These are phyloP conservation scores for Siphamia tubifer DNA, from an alignment of 2,113 vertebrate species.

Conservation along the genomic window DNA sequence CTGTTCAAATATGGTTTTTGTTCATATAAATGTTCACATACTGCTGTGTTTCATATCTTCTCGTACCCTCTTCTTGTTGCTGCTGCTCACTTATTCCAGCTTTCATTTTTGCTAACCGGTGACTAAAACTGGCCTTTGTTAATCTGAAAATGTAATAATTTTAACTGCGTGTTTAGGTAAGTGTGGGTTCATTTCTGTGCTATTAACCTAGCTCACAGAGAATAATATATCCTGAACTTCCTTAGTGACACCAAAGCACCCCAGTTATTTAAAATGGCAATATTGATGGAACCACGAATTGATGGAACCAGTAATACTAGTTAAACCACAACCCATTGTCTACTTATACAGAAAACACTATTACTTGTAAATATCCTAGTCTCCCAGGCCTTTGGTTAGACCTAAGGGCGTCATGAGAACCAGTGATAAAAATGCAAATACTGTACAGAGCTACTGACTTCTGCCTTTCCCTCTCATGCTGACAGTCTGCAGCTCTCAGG, in stretches of 20 bases:
- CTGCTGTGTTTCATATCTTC: slow-evolving; percentile 1
- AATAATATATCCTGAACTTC: not conserved
- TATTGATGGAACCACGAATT: too few relatives aligned
- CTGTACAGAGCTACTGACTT: not conserved
- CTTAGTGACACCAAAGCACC: not conserved
- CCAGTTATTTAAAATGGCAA: too few relatives aligned
- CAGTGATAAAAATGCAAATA: not conserved
- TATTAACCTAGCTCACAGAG: not conserved
- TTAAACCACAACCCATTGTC: too few relatives aligned
- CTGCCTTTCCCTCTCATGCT: not conserved
- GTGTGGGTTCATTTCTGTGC: not conserved
- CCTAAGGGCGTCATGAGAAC: not conserved
- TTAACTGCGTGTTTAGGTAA: not conserved
- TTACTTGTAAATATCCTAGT: too few relatives aligned
- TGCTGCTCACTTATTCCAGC: not conserved
- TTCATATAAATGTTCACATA: not conserved
- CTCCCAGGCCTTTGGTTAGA: too few relatives aligned
- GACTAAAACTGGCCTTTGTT: not conserved
- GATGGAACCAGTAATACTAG: too few relatives aligned
- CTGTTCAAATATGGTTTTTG: not conserved
- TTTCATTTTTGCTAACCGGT: not conserved
- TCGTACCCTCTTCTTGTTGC: not conserved
- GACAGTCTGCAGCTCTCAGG: not conserved
- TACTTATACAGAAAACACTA: too few relatives aligned
- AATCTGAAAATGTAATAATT: not conserved